These are phyloP conservation scores for Pteromalus puparum DNA, from an alignment of 1,140 invertebrate species.

Conservation along the genomic window DNA sequence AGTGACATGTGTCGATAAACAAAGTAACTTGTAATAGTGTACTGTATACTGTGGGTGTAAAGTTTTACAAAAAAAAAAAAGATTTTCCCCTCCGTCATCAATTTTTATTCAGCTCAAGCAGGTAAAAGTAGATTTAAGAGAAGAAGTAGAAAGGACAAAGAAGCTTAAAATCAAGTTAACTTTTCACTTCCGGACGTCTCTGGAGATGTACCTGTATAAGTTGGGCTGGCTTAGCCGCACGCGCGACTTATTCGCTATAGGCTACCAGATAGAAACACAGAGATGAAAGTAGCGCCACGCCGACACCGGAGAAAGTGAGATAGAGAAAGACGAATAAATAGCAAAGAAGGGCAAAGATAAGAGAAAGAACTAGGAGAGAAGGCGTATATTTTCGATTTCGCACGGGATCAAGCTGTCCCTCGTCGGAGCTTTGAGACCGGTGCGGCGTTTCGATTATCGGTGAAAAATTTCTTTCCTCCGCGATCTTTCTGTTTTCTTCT, in stretches of 20 bases:
- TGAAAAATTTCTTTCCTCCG: conserved; percentile 23
- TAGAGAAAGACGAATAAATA: neutral
- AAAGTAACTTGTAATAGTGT: no score
- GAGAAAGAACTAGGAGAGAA: neutral
- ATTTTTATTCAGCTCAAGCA: neutral
- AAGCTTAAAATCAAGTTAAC: conserved; percentile 27
- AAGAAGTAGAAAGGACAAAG: neutral
- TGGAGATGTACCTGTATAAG: neutral
- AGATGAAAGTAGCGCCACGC: neutral
- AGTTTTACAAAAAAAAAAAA: no score
- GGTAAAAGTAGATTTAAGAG: neutral
- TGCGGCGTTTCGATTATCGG: neutral
- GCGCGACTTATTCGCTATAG: neutral
- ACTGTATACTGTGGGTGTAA: no score
- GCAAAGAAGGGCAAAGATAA: conserved; percentile 6
- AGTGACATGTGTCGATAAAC: no score
- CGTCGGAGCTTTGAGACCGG: neutral
- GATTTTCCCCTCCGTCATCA: neutral
- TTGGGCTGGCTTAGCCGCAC: neutral
- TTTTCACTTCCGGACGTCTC: conserved; percentile 19
- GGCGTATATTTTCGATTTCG: conserved; percentile 21
- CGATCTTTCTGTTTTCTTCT: neutral
- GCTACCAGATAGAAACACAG: neutral
- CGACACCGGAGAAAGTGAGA: neutral
- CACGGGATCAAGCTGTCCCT: conserved; percentile 6